Conservation (phyloP, 2,113 vertebrate genomes). For the Eurystomus gularis region DNA sequence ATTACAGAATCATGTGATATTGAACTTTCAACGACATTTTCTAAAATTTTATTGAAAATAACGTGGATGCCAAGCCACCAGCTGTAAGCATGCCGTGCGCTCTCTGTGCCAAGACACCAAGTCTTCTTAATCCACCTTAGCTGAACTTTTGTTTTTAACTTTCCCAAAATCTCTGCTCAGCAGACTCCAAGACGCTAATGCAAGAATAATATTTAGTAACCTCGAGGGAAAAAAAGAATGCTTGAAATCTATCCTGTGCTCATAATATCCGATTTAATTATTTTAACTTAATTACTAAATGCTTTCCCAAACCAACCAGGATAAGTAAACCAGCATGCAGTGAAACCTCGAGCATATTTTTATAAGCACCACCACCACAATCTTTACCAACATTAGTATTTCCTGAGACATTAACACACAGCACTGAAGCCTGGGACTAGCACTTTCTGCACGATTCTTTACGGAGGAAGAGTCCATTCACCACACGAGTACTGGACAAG, state of each 20-base stretch:
- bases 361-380: not conserved
- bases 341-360: not conserved
- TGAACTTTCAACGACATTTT: not conserved
- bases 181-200: not conserved
- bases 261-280: slow-evolving; percentile 19
- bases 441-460: not conserved
- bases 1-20: not conserved
- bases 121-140: not conserved
- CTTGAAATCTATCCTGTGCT: not conserved
- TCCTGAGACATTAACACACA: not conserved
- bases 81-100: not conserved
- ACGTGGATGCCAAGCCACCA: not conserved
- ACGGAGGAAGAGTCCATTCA: not conserved
- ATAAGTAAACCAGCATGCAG: not conserved
- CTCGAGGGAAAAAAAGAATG: not conserved
- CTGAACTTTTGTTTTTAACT: not conserved
- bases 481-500: not conserved
- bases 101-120: not conserved
- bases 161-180: not conserved
- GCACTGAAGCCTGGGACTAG: not conserved
- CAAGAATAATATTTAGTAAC: not conserved
- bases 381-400: not conserved
- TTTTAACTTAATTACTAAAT: slow-evolving; percentile 26
- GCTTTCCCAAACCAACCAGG: not conserved
- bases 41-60: not conserved